A percentile compares a stretch with the other conserved stretches of the same genome.
These are phyloP conservation scores for Microtus richardsoni DNA, from an alignment of 2,113 vertebrate genomes.

Conservation along the genomic window DNA sequence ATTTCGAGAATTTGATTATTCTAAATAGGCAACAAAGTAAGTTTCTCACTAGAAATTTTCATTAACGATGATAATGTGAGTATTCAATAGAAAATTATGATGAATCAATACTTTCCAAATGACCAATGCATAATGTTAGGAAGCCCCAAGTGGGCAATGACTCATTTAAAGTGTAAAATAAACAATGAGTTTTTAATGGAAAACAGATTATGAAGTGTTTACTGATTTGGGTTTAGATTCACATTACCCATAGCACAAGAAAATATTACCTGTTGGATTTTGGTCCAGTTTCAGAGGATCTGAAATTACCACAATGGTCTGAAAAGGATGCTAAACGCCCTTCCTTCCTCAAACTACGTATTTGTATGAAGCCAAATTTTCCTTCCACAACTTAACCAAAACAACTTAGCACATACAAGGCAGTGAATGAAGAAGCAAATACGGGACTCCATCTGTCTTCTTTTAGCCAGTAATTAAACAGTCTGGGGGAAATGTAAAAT, in stretches of 20 bases:
- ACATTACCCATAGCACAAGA: not conserved
- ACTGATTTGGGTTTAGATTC: slow-evolving; percentile 39
- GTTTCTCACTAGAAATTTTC: not conserved
- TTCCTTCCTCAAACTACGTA: not conserved
- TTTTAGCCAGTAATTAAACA: not conserved
- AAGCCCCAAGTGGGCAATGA: slow-evolving; percentile 15
- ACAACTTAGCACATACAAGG: not conserved
- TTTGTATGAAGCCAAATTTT: slow-evolving; percentile 34
- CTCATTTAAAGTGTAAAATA: slow-evolving; percentile 31
- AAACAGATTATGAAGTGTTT: slow-evolving; percentile 32
- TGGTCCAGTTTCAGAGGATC: slow-evolving; percentile 39
- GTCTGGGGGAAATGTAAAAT: slow-evolving; percentile 7
- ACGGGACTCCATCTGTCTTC: not conserved
- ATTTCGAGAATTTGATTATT: not conserved
- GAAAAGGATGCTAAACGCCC: not conserved
- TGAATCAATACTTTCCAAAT: slow-evolving; percentile 41
- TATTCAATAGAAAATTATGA: slow-evolving; percentile 14
- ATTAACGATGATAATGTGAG: slow-evolving; percentile 23
- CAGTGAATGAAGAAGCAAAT: not conserved
- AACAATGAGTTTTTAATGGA: slow-evolving; percentile 14
- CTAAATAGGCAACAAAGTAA: not conserved
- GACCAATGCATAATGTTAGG: slow-evolving; percentile 12
- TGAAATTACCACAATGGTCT: slow-evolving; percentile 31
- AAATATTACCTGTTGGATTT: slow-evolving; percentile 30
- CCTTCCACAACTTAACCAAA: slow-evolving; percentile 10